Evolutionary conservation across 2,797 vertebrate genomes (phyloP).

Genomic region (Sus cebifrons): DNA sequence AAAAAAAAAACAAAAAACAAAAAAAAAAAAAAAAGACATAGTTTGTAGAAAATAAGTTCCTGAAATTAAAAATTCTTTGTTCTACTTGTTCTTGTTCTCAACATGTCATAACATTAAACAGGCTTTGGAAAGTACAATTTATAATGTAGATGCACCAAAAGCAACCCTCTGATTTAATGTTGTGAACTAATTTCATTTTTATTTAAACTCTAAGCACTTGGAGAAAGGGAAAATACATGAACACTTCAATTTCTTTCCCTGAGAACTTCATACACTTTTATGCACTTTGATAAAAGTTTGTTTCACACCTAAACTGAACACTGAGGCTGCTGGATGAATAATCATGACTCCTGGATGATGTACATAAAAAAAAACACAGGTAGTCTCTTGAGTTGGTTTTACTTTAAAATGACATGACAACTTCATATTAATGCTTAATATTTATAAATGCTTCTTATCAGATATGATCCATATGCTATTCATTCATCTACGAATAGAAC

Average conservation of each 20-base stretch:
- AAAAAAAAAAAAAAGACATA: slow-evolving; percentile 39
- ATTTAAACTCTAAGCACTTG: slow-evolving; percentile 39
- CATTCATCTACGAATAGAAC: slow-evolving; percentile 39
- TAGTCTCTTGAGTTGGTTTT: slow-evolving; percentile 44
- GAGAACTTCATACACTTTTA: slow-evolving; percentile 7
- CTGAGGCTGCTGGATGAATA: slow-evolving; percentile 73
- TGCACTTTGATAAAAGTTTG: slow-evolving; percentile 61
- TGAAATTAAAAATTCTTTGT: slow-evolving; percentile 27
- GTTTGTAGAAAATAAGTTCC: slow-evolving; percentile 43
- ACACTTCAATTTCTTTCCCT: slow-evolving; percentile 44
- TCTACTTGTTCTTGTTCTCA: slow-evolving; percentile 50
- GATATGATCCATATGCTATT: slow-evolving; percentile 1
- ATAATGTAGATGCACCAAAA: slow-evolving; percentile 30
- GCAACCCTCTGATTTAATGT: slow-evolving; percentile 51
- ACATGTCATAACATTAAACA: slow-evolving; percentile 57
- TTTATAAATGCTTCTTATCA: slow-evolving; percentile 53
- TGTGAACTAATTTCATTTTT: slow-evolving; percentile 51
- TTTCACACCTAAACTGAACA: slow-evolving; percentile 74
- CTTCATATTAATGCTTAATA: slow-evolving; percentile 52
- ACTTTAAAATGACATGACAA: slow-evolving; percentile 67
- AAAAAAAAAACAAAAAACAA: too few species aligned
- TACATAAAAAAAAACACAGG: slow-evolving; percentile 22
- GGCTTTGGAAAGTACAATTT: slow-evolving; percentile 32
- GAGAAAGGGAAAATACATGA: neutral
- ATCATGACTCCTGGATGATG: slow-evolving; percentile 63